Evolutionary conservation across 2,113 vertebrate species (phyloP), one percentile per base, ranked within the genome.

Genomic region (Butorides virescens): DNA sequence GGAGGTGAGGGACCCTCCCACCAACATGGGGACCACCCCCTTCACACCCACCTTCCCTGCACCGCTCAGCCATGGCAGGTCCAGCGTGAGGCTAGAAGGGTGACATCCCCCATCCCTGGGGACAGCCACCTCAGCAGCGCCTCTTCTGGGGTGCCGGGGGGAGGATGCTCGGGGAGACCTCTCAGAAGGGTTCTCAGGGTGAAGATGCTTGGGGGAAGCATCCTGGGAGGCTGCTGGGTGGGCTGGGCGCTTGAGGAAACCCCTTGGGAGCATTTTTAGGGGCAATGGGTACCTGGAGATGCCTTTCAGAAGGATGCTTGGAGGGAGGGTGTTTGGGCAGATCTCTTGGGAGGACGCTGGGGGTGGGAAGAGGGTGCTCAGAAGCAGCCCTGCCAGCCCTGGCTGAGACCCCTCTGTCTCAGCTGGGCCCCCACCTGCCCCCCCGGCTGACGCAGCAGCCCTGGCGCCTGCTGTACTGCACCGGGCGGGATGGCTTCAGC

Each of bases 371-470:
- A 46, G 32, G 49, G 7, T 34, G 36, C 21, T 30, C 3, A 7
- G 18, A 9, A 46, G 5, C 42, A 16, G 42, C 42, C 37, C 12
- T 6, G 19, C 3, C 50, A 63, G 72, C 44, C 25, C 23, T 1
- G 1, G 7, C 83, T 71, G 71, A 92, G 37, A 27, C 27, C 5
- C 0, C 49, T 21, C 44, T 81, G 59, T 39, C 55, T 20, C 77
- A 94, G 94, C 81, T 96, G 94, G 65, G 81, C 3, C 10, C 19
- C 7, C 88, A 95, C 26, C 70, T 96, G 85, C 88, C 81, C 42
- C 26, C 27, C 1, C 55, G 27, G 34, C 77, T 92, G 85, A 19
- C 1, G 1, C 50, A 95, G 77, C 72, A 80, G 88, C 88, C 90
- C 53, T 96, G 96, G 90, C 37, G 5, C 15, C 77, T 95, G 32